Conservation (phyloP, 2,888 invertebrate species). For the Chrysopilus asiliformis region DNA sequence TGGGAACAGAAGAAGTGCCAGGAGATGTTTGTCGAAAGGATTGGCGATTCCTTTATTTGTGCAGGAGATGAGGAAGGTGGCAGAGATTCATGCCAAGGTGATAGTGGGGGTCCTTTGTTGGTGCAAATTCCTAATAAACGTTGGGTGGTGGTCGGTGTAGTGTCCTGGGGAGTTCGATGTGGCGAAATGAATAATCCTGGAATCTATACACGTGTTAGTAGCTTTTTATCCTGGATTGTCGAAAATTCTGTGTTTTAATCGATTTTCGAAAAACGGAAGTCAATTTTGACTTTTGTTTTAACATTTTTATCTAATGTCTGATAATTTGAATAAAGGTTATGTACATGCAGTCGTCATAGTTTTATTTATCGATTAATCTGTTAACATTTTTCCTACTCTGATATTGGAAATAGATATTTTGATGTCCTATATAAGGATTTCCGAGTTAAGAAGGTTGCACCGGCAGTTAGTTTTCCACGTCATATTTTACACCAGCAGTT, state of each 20-base stretch:
- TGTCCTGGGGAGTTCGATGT: slow-evolving; percentile 76
- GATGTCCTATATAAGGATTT: too few relatives aligned
- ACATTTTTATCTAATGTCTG: too few relatives aligned
- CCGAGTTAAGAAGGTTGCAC: too few relatives aligned
- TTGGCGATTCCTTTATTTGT: slow-evolving; percentile 58
- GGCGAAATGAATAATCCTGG: slow-evolving; percentile 65
- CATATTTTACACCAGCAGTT: too few relatives aligned
- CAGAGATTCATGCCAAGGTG: slow-evolving; percentile 68
- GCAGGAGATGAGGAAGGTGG: slow-evolving; percentile 65
- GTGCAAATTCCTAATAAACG: slow-evolving; percentile 57
- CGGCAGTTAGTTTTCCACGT: too few relatives aligned
- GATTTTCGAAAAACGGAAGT: too few relatives aligned
- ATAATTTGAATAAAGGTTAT: too few relatives aligned
- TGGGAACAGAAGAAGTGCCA: slow-evolving; percentile 58
- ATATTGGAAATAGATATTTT: too few relatives aligned
- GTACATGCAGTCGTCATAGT: too few relatives aligned
- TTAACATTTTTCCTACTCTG: too few relatives aligned
- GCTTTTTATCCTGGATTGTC: slow-evolving; percentile 30
- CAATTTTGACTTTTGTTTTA: too few relatives aligned
- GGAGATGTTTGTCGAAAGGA: slow-evolving; percentile 46
- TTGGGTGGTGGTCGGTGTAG: slow-evolving; percentile 68
- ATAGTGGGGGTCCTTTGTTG: slow-evolving; percentile 55
- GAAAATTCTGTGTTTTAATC: slow-evolving; percentile 28
- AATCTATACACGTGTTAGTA: slow-evolving; percentile 56
- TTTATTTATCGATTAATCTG: too few relatives aligned